Evolutionary conservation across 2,888 invertebrate species (phyloP).

Genomic region (Ichneumon xanthorius): DNA sequence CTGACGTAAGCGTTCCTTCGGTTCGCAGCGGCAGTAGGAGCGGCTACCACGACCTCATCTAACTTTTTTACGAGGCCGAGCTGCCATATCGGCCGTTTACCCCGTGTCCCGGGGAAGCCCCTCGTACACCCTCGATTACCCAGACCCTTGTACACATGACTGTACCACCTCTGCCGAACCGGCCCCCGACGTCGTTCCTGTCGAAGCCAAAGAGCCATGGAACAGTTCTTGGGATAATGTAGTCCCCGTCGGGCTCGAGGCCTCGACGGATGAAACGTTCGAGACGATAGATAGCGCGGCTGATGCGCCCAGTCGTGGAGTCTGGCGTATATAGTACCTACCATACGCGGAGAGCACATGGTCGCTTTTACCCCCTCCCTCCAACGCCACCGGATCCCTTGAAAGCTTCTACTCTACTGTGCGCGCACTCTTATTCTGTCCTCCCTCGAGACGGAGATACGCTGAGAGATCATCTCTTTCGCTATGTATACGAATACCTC

Average conservation of each 20-base stretch:
- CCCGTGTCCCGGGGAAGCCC: background rate
- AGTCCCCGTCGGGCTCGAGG: slow-evolving; percentile 67
- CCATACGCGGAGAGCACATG: slow-evolving; percentile 48
- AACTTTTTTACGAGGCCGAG: slow-evolving; percentile 63
- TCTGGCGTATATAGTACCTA: slow-evolving; percentile 11
- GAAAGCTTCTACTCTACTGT: slow-evolving; percentile 56
- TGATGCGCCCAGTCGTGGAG: slow-evolving; percentile 3
- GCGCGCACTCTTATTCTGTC: slow-evolving; percentile 42
- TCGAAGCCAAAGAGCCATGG: slow-evolving; percentile 71
- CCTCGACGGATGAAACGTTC: slow-evolving; percentile 66
- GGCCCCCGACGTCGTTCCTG: slow-evolving; percentile 44
- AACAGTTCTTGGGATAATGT: slow-evolving; percentile 71
- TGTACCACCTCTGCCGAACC: slow-evolving; percentile 28
- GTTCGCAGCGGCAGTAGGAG: slow-evolving; percentile 2
- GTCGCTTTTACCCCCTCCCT: slow-evolving; percentile 31
- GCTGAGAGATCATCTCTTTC: slow-evolving; percentile 44
- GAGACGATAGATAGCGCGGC: slow-evolving; percentile 40
- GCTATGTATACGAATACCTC: background rate
- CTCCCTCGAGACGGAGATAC: slow-evolving; percentile 35
- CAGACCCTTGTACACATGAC: background rate
- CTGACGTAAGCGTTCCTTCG: slow-evolving; percentile 32
- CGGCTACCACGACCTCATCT: slow-evolving; percentile 56
- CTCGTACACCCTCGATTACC: background rate
- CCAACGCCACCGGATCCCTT: slow-evolving; percentile 41
- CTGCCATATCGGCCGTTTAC: slow-evolving; percentile 56